These are phyloP conservation scores for Cephus rjabovi DNA, from an alignment of 2,888 invertebrate species.

Conservation along the genomic window DNA sequence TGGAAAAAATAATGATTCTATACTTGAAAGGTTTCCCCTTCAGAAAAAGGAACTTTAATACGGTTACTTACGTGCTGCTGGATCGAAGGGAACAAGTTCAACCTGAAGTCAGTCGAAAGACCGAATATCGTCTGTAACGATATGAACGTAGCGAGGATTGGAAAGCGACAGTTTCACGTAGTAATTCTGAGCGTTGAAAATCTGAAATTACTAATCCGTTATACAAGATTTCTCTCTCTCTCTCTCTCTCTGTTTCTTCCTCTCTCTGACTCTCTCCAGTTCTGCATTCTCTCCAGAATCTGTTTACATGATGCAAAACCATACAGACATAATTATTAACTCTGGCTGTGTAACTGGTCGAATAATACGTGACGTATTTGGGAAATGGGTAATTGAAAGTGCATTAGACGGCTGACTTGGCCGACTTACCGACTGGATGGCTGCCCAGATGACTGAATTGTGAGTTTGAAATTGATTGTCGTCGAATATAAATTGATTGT, in stretches of 20 bases:
- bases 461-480: background rate
- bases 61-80: background rate
- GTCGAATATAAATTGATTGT: background rate
- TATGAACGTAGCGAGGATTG: too few relatives aligned
- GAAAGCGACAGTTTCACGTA: too few relatives aligned
- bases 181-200: background rate
- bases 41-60: background rate
- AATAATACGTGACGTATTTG: background rate
- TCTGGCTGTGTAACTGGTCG: background rate
- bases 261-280: background rate
- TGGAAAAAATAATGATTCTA: too few relatives aligned
- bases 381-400: background rate
- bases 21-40: background rate
- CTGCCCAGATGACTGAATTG: background rate
- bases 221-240: background rate
- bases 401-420: background rate
- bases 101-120: background rate
- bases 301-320: background rate
- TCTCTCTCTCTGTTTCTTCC: background rate
- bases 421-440: background rate
- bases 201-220: background rate
- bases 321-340: background rate
- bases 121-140: background rate
- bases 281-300: background rate
- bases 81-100: background rate